Evolutionary conservation across 2,797 vertebrate species (phyloP).

Genomic region (Microchirus variegatus): DNA sequence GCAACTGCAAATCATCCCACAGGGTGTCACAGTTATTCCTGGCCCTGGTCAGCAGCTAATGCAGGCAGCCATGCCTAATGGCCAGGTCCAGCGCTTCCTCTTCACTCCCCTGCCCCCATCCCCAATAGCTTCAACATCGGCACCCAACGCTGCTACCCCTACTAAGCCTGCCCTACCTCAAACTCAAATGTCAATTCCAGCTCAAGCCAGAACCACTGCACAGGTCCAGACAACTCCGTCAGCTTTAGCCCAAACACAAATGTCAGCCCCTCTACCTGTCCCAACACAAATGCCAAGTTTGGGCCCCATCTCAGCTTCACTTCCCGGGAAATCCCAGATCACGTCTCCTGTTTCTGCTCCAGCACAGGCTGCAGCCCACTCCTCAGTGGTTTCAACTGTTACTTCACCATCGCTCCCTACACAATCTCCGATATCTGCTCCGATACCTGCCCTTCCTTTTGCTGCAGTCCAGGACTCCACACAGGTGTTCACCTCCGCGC

Average conservation of each 20-base stretch:
- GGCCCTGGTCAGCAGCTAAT: constrained; percentile 96
- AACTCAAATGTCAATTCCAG: constrained; percentile 33
- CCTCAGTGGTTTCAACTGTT: constrained; percentile 6
- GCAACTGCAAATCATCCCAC: constrained; percentile 95
- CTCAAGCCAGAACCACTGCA: constrained; percentile 29
- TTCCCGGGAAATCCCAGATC: constrained; percentile 31
- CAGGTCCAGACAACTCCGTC: constrained; percentile 71
- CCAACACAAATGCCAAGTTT: constrained; percentile 28
- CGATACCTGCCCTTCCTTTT: constrained; percentile 26
- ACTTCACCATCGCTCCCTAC: constrained; percentile 19
- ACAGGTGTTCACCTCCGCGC: constrained; percentile 32
- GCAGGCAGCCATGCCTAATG: constrained; percentile 99
- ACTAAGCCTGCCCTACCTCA: constrained; percentile 28
- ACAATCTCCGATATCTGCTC: constrained; percentile 31
- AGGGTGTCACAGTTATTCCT: constrained; percentile 93
- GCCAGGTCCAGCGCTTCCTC: constrained; percentile 96
- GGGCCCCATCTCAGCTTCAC: constrained; percentile 25
- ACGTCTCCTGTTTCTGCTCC: constrained; percentile 7
- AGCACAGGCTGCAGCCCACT: constrained; percentile 14
- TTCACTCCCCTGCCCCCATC: constrained; percentile 88
- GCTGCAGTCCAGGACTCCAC: constrained; percentile 18
- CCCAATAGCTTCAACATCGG: constrained; percentile 39
- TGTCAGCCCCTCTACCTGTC: constrained; percentile 51
- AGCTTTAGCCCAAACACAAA: constrained; percentile 58
- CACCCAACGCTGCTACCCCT: constrained; percentile 21